Conservation (phyloP, 2,888 invertebrate genomes). For the Scaptomyza parva region DNA sequence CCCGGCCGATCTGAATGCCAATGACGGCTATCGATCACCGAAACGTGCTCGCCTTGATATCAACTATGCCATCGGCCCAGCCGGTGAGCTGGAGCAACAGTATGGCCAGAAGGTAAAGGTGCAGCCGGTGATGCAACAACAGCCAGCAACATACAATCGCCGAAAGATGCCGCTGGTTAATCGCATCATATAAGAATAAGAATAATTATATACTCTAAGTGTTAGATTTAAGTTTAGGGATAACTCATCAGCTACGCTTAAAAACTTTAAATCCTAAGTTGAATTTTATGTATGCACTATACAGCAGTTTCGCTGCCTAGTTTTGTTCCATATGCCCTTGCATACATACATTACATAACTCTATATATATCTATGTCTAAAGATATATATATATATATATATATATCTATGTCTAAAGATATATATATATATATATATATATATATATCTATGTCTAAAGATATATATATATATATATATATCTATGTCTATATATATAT, state of each 20-base stretch:
- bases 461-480: too few relatives aligned
- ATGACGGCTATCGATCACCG: conserved; percentile 84
- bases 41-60: conserved; percentile 84
- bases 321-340: not conserved
- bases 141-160: conserved; percentile 85
- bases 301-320: conserved; percentile 16
- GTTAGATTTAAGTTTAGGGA: conserved; percentile 52
- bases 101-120: conserved; percentile 75
- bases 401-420: too few relatives aligned
- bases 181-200: conserved; percentile 82
- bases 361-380: too few relatives aligned
- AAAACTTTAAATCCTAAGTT: conserved; percentile 34
- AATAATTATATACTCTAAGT: conserved; percentile 46
- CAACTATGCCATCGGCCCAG: conserved; percentile 85
- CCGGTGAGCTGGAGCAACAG: conserved; percentile 83
- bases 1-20: conserved; percentile 85
- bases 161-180: conserved; percentile 88
- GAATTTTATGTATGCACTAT: conserved; percentile 42
- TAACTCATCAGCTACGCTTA: conserved; percentile 59
- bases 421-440: too few relatives aligned
- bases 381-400: not conserved
- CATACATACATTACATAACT: conserved; percentile 1
- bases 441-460: too few relatives aligned
- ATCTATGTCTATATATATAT: too few relatives aligned
- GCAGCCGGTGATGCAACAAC: conserved; percentile 68